Percentiles rank a stretch among this genome's conserved stretches.
phyloP scores from a whole-genome alignment of 2,888 invertebrate species.

The Eumacrocentrus americanus region DNA sequence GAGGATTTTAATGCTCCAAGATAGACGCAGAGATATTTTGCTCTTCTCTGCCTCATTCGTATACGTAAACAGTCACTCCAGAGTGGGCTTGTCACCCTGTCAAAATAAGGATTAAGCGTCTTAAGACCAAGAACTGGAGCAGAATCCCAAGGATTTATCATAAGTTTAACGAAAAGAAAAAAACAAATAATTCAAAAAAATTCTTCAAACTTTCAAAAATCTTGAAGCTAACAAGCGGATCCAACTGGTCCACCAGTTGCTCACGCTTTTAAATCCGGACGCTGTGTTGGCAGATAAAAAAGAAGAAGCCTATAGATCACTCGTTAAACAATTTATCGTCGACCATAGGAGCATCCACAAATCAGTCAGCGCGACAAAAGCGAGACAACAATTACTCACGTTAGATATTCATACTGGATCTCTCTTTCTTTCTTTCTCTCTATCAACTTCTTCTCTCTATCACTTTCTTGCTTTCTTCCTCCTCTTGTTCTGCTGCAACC shows the following conservation, averaged over 20 bases:
- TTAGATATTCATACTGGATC: slow-evolving; percentile 46
- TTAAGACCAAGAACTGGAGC: slow-evolving; percentile 38
- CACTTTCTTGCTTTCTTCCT: slow-evolving; percentile 22
- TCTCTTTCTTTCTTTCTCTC: slow-evolving; percentile 22
- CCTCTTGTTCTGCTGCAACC: slow-evolving; percentile 11
- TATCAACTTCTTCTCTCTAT: slow-evolving; percentile 29
- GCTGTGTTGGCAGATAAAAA: no score
- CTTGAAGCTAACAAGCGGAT: no score
- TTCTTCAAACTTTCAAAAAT: no score
- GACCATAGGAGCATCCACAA: slow-evolving; percentile 8
- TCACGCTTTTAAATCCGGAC: background rate
- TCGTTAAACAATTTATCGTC: slow-evolving; percentile 17
- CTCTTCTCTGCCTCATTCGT: slow-evolving; percentile 15
- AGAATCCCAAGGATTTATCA: background rate
- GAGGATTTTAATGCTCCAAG: background rate
- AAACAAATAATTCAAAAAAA: no score
- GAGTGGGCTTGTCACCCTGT: slow-evolving; percentile 39
- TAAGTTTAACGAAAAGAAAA: background rate
- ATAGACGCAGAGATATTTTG: slow-evolving; percentile 20
- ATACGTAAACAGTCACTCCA: slow-evolving; percentile 15
- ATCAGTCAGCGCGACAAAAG: slow-evolving; percentile 12
- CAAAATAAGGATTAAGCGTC: slow-evolving; percentile 56
- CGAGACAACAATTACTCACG: slow-evolving; percentile 51
- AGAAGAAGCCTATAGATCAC: slow-evolving; percentile 13
- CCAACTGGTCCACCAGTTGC: background rate